Conservation (phyloP, 1,140 invertebrate species). For the Hycleus phaleratus region DNA sequence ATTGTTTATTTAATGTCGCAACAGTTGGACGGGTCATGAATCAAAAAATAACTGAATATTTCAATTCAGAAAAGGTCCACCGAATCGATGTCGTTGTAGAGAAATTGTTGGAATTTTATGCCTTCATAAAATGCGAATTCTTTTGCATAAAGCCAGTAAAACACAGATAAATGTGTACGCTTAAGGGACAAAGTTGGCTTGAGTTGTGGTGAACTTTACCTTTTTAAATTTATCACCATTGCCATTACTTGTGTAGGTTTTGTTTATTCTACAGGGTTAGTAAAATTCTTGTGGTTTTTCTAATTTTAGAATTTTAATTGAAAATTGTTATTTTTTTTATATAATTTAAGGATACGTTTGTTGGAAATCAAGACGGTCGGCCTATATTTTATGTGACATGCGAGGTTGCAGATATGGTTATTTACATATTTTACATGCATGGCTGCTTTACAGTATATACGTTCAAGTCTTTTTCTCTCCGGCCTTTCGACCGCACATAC, state of each 20-base stretch:
- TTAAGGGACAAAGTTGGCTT: too few species aligned
- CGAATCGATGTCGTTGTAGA: too few species aligned
- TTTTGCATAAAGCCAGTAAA: too few species aligned
- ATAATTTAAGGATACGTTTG: not conserved
- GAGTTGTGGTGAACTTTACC: too few species aligned
- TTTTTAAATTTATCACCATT: too few species aligned
- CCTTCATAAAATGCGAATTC: too few species aligned
- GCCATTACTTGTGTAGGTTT: not conserved
- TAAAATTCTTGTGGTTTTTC: not conserved
- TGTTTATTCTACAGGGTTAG: not conserved
- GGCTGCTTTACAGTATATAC: slow-evolving; percentile 25
- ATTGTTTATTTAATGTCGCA: too few species aligned
- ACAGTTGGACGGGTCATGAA: too few species aligned
- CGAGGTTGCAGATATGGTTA: slow-evolving; percentile 25
- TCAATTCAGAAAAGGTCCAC: too few species aligned
- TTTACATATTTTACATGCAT: slow-evolving; percentile 35
- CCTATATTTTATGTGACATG: slow-evolving; percentile 11
- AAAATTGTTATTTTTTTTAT: not conserved
- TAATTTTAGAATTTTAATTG: not conserved
- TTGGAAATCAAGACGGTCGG: slow-evolving; percentile 2
- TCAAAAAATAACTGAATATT: too few species aligned
- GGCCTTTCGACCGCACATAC: slow-evolving; percentile 28
- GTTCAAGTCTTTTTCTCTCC: slow-evolving; percentile 15
- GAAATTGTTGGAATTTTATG: too few species aligned
- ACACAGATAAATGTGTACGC: too few species aligned